Evolutionary conservation across 2,113 vertebrate genomes (phyloP).

Genomic region (Pollimyrus isidori): DNA sequence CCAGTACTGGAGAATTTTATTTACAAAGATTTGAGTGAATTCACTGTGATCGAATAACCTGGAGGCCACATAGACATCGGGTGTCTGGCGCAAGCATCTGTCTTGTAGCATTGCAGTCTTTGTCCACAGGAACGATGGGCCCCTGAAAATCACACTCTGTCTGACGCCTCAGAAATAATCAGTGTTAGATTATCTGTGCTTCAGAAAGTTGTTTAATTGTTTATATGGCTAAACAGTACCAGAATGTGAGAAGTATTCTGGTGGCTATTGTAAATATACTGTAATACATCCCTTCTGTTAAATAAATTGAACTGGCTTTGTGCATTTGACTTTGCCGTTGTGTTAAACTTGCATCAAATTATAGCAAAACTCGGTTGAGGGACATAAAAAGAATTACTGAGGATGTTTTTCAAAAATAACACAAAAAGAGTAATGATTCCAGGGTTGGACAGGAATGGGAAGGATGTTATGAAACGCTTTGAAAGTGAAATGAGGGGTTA

Average conservation of each 20-base stretch:
- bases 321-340: neutral
- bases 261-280: neutral
- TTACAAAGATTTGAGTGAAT: neutral
- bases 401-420: neutral
- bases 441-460: neutral
- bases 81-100: neutral
- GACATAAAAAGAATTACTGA: neutral
- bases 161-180: slow-evolving; percentile 74
- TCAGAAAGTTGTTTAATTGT: slow-evolving; percentile 80
- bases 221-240: slow-evolving; percentile 77
- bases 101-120: slow-evolving; percentile 48
- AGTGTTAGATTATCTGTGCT: slow-evolving; percentile 76
- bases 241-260: slow-evolving; percentile 60
- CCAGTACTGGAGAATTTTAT: neutral
- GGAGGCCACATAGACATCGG: neutral
- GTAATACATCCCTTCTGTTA: neutral
- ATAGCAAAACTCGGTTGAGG: neutral
- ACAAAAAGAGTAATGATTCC: neutral
- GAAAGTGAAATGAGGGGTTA: neutral
- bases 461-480: neutral
- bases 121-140: slow-evolving; percentile 66
- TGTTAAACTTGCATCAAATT: neutral
- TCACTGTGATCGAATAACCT: neutral
- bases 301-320: neutral
- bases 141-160: slow-evolving; percentile 69